Base-by-base conservation (phyloP, 2,113 vertebrate species). In the Scophthalmus maximus region DNA sequence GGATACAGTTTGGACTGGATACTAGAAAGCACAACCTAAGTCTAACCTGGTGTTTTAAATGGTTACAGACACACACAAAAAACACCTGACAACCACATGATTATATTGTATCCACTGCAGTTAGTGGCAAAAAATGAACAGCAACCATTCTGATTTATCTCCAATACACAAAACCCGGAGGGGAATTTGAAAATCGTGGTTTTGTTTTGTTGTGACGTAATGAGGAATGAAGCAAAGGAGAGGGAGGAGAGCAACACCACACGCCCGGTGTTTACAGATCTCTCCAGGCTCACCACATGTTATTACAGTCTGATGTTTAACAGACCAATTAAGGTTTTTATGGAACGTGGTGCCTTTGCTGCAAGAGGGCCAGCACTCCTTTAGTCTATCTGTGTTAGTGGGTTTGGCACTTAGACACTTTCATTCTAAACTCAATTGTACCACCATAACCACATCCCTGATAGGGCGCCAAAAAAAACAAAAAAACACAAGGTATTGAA, bases 251-350 rank as follows among this genome's bases (percentile, higher is more conserved):
- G 60, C 40, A 67, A 70, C 79, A 78, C 77, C 78, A 76, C 81
- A 81, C 87, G 73, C 78, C 40, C 77, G 82, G 86, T 88, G 84
- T 92, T 90, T 87, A 89, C 85, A 88, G 77, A 85, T 79, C 68
- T 83, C 79, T 87, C 69, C 23, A 66, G 62, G 79, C 78, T 88
- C 84, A 60, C 86, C 72, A 81, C 88, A 85, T 68, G 76, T 82
- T 81, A 89, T 90, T 88, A 85, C 76, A 87, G 79, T 73, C 46
- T 79, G 69, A 86, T 80, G 87, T 85, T 89, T 89, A 87, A 90
- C 82, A 88, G 68, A 78, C 83, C 84, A 88, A 91, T 88, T 90
- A 89, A 85, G 78, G 68, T 38, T 87, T 91, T 90, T 87, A 90
- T 91, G 63, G 89, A 87, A 80, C 59, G 25, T 30, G 56, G 66